These are phyloP conservation scores for Andrena fulva DNA, from an alignment of 2,888 invertebrate species.

Conservation along the genomic window DNA sequence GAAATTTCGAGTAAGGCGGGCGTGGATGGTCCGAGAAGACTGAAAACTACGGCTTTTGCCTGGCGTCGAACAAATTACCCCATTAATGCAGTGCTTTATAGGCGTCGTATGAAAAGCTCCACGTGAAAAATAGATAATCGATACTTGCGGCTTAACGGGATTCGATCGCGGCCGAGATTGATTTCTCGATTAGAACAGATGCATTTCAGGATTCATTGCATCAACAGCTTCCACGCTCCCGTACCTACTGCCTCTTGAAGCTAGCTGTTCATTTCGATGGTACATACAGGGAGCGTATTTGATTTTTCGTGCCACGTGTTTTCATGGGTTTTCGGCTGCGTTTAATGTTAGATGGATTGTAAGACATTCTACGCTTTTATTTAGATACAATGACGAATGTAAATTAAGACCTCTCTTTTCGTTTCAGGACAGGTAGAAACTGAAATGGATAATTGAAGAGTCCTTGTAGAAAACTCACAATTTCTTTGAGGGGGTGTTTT, in stretches of 20 bases:
- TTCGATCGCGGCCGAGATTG: conserved; percentile 22
- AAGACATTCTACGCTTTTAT: too few relatives aligned
- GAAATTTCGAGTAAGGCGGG: not conserved
- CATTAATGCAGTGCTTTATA: conserved; percentile 46
- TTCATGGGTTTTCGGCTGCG: too few relatives aligned
- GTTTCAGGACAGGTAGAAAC: too few relatives aligned
- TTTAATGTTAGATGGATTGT: too few relatives aligned
- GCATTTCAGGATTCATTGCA: conserved; percentile 7
- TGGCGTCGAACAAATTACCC: conserved; percentile 30
- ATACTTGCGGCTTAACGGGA: conserved; percentile 25
- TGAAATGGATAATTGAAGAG: too few relatives aligned
- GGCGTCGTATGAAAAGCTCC: conserved; percentile 40
- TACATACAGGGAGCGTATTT: too few relatives aligned
- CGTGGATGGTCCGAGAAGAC: not conserved
- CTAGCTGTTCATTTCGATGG: too few relatives aligned
- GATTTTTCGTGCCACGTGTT: too few relatives aligned
- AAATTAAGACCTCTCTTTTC: too few relatives aligned
- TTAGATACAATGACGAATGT: too few relatives aligned
- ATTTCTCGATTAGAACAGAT: conserved; percentile 32
- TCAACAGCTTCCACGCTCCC: not conserved
- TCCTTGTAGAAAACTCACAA: too few relatives aligned
- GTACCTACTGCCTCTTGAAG: not conserved
- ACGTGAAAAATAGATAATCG: conserved; percentile 50
- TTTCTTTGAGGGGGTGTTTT: too few relatives aligned
- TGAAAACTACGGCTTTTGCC: not conserved